These are phyloP conservation scores for Lasioglossum oenotherae DNA, from an alignment of 2,888 invertebrate species.

Conservation along the genomic window DNA sequence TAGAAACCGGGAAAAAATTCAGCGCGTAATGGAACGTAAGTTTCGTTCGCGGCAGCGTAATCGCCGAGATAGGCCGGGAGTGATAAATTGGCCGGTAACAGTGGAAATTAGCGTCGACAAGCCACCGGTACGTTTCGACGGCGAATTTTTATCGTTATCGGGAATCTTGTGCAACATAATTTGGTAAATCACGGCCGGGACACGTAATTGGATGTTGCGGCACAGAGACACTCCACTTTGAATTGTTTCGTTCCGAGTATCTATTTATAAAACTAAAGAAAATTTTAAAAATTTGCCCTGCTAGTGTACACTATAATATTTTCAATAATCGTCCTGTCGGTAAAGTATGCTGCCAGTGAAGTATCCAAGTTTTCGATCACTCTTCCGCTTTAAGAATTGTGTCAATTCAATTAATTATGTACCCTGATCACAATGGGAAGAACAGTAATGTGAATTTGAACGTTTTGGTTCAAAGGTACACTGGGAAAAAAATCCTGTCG, in stretches of 20 bases:
- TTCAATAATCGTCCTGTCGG: not conserved
- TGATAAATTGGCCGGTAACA: slow-evolving; percentile 25
- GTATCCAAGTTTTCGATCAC: not conserved
- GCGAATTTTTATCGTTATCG: not conserved
- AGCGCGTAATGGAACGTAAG: slow-evolving; percentile 10
- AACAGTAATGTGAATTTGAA: not conserved
- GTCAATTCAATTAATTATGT: not conserved
- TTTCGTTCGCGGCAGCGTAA: not conserved
- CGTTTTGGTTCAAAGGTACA: not conserved
- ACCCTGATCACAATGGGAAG: not conserved
- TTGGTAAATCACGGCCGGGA: not conserved
- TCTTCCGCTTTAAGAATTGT: not conserved
- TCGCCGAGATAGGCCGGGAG: slow-evolving; percentile 1
- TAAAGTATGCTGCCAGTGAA: not conserved
- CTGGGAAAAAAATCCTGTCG: too few relatives aligned
- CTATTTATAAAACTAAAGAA: too few relatives aligned
- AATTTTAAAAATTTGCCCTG: too few relatives aligned
- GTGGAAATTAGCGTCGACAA: slow-evolving; percentile 27
- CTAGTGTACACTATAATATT: too few relatives aligned
- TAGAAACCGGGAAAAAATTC: slow-evolving; percentile 11
- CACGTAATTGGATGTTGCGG: not conserved
- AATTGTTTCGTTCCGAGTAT: not conserved
- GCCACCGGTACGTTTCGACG: not conserved
- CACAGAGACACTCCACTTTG: not conserved
- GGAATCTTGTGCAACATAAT: slow-evolving; percentile 1